Evolutionary conservation across 2,113 vertebrate genomes (phyloP).

Genomic region (Ptilonorhynchus violaceus): DNA sequence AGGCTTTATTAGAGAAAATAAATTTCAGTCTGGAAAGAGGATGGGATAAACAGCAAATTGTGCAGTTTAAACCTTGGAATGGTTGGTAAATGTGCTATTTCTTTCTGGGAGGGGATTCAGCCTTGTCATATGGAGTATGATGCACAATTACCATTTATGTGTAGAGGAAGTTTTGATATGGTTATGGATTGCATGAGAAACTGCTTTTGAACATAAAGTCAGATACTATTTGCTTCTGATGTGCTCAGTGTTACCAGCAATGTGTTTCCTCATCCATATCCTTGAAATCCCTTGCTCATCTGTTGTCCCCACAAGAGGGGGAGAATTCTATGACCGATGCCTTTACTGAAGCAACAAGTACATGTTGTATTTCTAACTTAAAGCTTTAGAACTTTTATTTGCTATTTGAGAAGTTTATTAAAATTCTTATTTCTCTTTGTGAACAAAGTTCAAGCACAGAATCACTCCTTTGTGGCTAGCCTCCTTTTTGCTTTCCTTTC

Average conservation of each 20-base stretch:
- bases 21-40: background rate
- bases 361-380: background rate
- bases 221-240: background rate
- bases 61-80: background rate
- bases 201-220: background rate
- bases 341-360: background rate
- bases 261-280: background rate
- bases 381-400: background rate
- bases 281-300: constrained; percentile 15
- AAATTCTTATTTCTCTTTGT: background rate
- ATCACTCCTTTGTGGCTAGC: background rate
- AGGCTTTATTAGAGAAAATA: background rate
- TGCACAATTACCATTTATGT: background rate
- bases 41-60: background rate
- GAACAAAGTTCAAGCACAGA: background rate
- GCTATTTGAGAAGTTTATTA: background rate
- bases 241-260: background rate
- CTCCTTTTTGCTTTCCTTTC: background rate
- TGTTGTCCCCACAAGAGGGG: background rate
- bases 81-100: background rate
- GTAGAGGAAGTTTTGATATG: background rate
- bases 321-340: background rate
- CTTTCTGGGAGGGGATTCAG: background rate
- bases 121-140: background rate
- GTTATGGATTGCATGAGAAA: background rate